Percentiles rank a stretch among this genome's conserved stretches.
These are phyloP conservation scores for Syngnathus scovelli DNA, from an alignment of 2,113 vertebrate genomes.

Conservation along the genomic window DNA sequence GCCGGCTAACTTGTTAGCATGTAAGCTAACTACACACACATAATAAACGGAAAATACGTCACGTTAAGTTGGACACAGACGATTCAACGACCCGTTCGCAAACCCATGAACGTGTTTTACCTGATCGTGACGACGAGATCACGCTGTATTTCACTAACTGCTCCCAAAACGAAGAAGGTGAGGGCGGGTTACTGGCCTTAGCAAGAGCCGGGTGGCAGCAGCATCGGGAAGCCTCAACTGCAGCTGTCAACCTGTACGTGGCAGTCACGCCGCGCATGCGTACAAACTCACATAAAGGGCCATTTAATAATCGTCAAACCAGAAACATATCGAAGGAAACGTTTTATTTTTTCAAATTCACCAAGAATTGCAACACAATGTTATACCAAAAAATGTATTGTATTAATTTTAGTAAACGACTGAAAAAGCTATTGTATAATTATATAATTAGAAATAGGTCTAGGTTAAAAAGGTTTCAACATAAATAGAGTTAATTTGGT, in stretches of 20 bases:
- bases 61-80: background rate
- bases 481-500: too few relatives aligned
- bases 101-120: conserved; percentile 16
- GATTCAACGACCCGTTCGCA: background rate
- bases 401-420: too few relatives aligned
- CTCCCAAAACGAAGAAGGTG: conserved; percentile 42
- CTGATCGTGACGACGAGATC: conserved; percentile 56
- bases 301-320: background rate
- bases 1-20: conserved; percentile 24
- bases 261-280: conserved; percentile 63
- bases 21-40: conserved; percentile 8
- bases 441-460: too few relatives aligned
- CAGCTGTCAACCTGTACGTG: conserved; percentile 69
- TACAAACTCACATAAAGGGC: conserved; percentile 10
- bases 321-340: background rate
- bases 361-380: background rate
- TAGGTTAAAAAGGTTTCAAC: too few relatives aligned
- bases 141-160: conserved; percentile 49
- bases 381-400: background rate
- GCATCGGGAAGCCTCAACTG: conserved; percentile 68
- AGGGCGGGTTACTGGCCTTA: conserved; percentile 36
- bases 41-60: background rate
- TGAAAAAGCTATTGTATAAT: too few relatives aligned
- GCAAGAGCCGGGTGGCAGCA: conserved; percentile 40
- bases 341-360: conserved; percentile 7